phyloP scores from a whole-genome alignment of 1,140 invertebrate species.

The Formica selysi region DNA sequence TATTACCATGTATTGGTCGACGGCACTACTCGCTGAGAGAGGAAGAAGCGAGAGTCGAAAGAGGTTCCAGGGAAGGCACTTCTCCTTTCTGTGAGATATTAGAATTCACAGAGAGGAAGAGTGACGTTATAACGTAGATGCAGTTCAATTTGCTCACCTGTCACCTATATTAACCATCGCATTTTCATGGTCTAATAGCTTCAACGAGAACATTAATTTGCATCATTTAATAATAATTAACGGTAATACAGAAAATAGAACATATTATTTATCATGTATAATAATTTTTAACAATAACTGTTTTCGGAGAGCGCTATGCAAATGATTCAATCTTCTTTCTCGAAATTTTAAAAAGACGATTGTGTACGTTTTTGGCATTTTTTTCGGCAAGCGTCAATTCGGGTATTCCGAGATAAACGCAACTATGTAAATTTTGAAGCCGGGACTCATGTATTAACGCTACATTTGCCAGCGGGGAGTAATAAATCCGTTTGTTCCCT shows the following conservation, averaged over 20 bases:
- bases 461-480: constrained; percentile 70
- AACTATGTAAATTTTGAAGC: constrained; percentile 72
- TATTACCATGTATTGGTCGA: constrained; percentile 68
- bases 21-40: constrained; percentile 53
- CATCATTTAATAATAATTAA: constrained; percentile 17
- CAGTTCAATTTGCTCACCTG: constrained; percentile 1
- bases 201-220: constrained; percentile 16
- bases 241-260: not conserved
- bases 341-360: constrained; percentile 43
- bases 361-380: not conserved
- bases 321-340: not conserved
- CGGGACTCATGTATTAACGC: constrained; percentile 70
- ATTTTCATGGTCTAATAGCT: constrained; percentile 5
- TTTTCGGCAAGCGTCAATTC: constrained; percentile 13
- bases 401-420: constrained; percentile 64
- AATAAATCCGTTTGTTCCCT: constrained; percentile 76
- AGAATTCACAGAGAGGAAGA: constrained; percentile 14
- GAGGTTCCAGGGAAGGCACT: constrained; percentile 54
- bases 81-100: constrained; percentile 47
- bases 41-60: constrained; percentile 32
- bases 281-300: not conserved
- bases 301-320: not conserved
- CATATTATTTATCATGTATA: not conserved
- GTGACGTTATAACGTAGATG: not conserved
- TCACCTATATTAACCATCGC: constrained; percentile 2